Evolutionary conservation across 1,140 invertebrate genomes (phyloP), one percentile per base, ranked within the genome.

Genomic region (Trichonephila clavata): DNA sequence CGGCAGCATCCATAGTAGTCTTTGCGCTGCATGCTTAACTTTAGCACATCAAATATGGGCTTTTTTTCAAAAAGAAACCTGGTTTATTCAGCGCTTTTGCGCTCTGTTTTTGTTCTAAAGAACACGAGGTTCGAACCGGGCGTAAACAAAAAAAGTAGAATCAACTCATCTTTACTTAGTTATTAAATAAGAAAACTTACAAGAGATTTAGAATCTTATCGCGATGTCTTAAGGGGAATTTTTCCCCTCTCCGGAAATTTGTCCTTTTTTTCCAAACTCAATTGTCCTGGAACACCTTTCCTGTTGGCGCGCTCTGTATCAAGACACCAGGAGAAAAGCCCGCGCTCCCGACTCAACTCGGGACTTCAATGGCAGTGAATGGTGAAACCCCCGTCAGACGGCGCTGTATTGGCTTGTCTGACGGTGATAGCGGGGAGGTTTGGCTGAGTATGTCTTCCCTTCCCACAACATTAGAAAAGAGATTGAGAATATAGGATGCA

Each of bases 391-490:
- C 87, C 87, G 32, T 20, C 87, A 71, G 63, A 77, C 68, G 87
- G 39, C 87, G 87, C 87, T 89, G 63, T 89, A 65, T 18, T 13
- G 87, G 87, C 63, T 68, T 61, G 59, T 87, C 86, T 65, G 59
- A 63, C 86, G 21, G 81, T 84, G 59, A 86, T 50, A 89, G 50
- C 39, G 63, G 87, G 10, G 87, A 43, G 87, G 86, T 24, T 39
- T 60, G 61, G 63, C 32, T 39, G 50, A 32, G 50, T 68, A 24
- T 87, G 61, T 60, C 87, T 65, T 89, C 60, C 86, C 65, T 89
- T 89, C 86, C 43, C 86, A 89, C 86, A 89, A 57, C 86, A 89
- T 89, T 89, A 71, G 87, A 89, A 50, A 59, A 89, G 63, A 61
- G 87, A 50, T 71, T 89, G 60, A 89, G 87, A 89, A 89, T 71